Evolutionary conservation across 2,113 vertebrate species (phyloP).

Genomic region (Chloropsis hardwickii): DNA sequence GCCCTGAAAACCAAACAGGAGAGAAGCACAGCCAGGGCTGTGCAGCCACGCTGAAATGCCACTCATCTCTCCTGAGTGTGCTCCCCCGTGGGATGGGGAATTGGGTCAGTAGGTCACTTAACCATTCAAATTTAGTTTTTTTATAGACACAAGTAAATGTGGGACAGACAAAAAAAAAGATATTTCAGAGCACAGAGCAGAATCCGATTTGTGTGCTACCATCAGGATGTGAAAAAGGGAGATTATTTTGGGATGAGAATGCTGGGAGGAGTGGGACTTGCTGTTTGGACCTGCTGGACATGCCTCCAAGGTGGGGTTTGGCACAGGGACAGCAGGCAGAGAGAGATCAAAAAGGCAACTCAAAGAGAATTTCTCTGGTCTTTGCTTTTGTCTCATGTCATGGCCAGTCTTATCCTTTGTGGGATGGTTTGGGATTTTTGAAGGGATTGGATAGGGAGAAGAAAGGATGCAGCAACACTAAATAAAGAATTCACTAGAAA

Average conservation of each 20-base stretch:
- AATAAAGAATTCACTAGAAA: neutral
- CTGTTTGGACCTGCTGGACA: neutral
- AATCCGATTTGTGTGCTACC: neutral
- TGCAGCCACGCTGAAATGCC: neutral
- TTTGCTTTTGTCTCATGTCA: neutral
- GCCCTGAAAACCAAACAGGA: neutral
- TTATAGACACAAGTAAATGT: neutral
- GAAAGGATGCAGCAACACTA: neutral
- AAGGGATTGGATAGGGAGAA: neutral
- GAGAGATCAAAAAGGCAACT: neutral
- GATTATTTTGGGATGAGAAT: neutral
- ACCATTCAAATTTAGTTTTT: neutral
- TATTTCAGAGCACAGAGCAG: neutral
- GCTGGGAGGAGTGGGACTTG: neutral
- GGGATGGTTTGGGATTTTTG: neutral
- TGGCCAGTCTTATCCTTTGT: neutral
- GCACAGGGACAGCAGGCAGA: neutral
- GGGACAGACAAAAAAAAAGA: neutral
- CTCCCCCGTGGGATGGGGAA: neutral
- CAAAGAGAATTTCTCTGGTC: neutral
- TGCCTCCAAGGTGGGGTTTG: neutral
- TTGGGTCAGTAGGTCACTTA: conserved; percentile 30
- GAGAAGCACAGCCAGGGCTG: neutral
- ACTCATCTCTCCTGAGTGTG: neutral
- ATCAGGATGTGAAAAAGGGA: neutral